phyloP scores from a whole-genome alignment of 2,113 vertebrate species.

The Equus quagga region DNA sequence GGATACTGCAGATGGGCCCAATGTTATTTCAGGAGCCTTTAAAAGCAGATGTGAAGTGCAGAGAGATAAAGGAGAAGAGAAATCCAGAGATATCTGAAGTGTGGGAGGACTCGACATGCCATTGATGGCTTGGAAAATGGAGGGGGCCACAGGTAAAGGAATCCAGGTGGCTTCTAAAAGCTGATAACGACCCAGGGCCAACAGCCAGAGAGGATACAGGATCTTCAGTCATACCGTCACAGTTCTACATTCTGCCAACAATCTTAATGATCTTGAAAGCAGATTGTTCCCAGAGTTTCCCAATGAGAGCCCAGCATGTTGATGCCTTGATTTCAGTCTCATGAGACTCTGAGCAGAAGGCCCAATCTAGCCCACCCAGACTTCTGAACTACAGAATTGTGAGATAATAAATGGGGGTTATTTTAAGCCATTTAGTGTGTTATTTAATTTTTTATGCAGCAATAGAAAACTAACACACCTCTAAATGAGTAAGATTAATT shows the following conservation, averaged over 20 bases:
- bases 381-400: neutral
- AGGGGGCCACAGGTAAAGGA: neutral
- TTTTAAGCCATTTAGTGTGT: neutral
- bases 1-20: neutral
- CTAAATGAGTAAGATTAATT: no score
- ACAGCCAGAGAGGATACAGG: neutral
- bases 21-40: neutral
- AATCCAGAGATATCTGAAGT: neutral
- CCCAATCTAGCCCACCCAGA: neutral
- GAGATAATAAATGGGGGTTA: neutral
- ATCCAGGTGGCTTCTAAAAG: neutral
- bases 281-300: neutral
- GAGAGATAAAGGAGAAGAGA: neutral
- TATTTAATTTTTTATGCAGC: neutral
- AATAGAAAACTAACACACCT: neutral
- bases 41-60: neutral
- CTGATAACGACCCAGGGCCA: neutral
- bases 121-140: no score
- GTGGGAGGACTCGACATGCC: neutral
- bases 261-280: neutral
- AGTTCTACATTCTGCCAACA: neutral
- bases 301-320: neutral
- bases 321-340: neutral
- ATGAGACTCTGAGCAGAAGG: neutral
- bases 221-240: neutral